Percentiles rank a stretch among this genome's conserved stretches.
These are phyloP conservation scores for Actinia equina DNA, from an alignment of 64 coral and sea anemone genomes.

Conservation along the genomic window DNA sequence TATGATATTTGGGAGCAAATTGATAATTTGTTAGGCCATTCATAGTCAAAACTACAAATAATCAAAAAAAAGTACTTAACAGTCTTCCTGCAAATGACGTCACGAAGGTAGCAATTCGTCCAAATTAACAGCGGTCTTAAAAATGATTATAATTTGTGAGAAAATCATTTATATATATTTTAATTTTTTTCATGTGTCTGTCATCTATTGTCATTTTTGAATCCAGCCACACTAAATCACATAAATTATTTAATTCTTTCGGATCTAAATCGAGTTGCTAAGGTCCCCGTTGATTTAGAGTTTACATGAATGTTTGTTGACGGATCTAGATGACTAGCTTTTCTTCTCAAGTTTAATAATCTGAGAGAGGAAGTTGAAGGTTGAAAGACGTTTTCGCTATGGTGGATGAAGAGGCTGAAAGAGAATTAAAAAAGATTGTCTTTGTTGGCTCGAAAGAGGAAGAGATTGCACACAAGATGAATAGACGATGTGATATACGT, in stretches of 20 bases:
- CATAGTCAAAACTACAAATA: too few species aligned
- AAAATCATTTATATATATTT: neutral
- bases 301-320: neutral
- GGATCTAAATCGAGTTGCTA: neutral
- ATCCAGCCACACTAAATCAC: neutral
- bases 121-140: neutral
- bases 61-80: too few species aligned
- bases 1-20: too few species aligned
- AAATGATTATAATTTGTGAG: neutral
- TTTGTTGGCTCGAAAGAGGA: constrained; percentile 33
- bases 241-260: constrained; percentile 28
- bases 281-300: neutral
- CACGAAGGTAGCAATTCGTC: too few species aligned
- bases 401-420: neutral
- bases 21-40: too few species aligned
- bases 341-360: neutral
- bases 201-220: neutral
- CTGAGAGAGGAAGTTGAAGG: neutral
- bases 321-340: neutral
- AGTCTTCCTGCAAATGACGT: too few species aligned
- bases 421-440: neutral
- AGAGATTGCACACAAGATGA: constrained; percentile 44
- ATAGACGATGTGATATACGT: constrained; percentile 36
- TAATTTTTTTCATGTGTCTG: neutral
- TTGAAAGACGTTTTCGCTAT: neutral